phyloP scores from a whole-genome alignment of 1,140 invertebrate genomes.

The Drosophila erecta region DNA sequence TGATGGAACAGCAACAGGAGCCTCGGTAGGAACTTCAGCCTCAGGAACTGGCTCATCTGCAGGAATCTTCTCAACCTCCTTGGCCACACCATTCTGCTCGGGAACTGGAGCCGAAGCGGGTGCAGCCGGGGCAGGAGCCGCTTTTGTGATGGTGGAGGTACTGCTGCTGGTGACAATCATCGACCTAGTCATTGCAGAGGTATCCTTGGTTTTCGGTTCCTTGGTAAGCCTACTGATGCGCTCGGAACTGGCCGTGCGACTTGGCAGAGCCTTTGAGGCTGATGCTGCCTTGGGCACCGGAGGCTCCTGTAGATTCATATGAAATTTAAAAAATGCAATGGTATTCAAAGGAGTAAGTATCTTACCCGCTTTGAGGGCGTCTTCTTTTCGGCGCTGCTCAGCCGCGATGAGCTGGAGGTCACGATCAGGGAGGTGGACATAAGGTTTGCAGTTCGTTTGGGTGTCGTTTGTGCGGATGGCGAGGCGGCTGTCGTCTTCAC shows the following conservation, averaged over 20 bases:
- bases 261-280: conserved; percentile 74
- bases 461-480: conserved; percentile 81
- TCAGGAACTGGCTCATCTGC: conserved; percentile 34
- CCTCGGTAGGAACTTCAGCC: conserved; percentile 17
- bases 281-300: conserved; percentile 70
- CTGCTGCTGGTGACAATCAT: conserved; percentile 71
- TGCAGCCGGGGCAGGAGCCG: conserved; percentile 17
- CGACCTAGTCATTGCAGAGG: conserved; percentile 63
- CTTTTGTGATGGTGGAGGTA: conserved; percentile 20
- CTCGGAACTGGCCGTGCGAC: conserved; percentile 75
- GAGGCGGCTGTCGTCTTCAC: conserved; percentile 71
- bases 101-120: conserved; percentile 15
- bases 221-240: conserved; percentile 72
- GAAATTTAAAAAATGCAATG: conserved; percentile 5
- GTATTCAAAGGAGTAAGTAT: not conserved
- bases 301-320: conserved; percentile 48
- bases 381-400: conserved; percentile 85
- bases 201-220: conserved; percentile 62
- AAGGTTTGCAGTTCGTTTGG: conserved; percentile 81
- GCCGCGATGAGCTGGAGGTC: conserved; percentile 74
- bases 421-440: conserved; percentile 84
- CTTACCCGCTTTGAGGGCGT: conserved; percentile 86
- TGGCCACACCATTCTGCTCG: conserved; percentile 58
- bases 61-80: conserved; percentile 28
- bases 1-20: conserved; percentile 5